These are phyloP conservation scores for Odontomyia ornata DNA, from an alignment of 2,888 invertebrate genomes.

Conservation along the genomic window DNA sequence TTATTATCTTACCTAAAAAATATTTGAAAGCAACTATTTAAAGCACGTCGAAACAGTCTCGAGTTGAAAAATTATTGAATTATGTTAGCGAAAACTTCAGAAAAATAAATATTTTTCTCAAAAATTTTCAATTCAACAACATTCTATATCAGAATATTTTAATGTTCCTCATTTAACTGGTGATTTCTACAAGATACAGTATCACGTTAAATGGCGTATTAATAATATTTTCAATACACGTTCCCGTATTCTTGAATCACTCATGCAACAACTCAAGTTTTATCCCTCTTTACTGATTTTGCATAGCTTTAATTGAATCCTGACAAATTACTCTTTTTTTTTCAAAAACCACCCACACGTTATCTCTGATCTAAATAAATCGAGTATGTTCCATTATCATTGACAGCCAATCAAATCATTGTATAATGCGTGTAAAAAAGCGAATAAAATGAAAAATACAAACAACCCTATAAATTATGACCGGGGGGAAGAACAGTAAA, in stretches of 20 bases:
- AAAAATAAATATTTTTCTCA: background rate
- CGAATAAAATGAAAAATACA: background rate
- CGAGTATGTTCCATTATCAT: background rate
- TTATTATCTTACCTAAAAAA: background rate
- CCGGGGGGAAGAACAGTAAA: slow-evolving; percentile 33
- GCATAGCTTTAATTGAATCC: too few relatives aligned
- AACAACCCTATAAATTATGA: background rate
- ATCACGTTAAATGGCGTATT: too few relatives aligned
- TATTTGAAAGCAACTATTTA: background rate
- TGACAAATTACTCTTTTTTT: too few relatives aligned
- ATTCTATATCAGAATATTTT: too few relatives aligned
- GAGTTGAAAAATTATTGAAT: background rate
- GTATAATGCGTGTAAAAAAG: background rate
- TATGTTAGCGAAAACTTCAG: background rate
- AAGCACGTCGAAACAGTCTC: background rate
- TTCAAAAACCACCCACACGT: too few relatives aligned
- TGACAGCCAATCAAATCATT: slow-evolving; percentile 2
- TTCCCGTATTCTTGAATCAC: too few relatives aligned
- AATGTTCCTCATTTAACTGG: too few relatives aligned
- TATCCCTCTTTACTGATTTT: too few relatives aligned
- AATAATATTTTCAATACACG: too few relatives aligned
- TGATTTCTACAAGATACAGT: too few relatives aligned
- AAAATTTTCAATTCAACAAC: too few relatives aligned
- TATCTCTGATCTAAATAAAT: background rate
- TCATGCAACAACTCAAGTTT: too few relatives aligned